Conservation (phyloP, 2,888 invertebrate species). For the Unio pictorum region DNA sequence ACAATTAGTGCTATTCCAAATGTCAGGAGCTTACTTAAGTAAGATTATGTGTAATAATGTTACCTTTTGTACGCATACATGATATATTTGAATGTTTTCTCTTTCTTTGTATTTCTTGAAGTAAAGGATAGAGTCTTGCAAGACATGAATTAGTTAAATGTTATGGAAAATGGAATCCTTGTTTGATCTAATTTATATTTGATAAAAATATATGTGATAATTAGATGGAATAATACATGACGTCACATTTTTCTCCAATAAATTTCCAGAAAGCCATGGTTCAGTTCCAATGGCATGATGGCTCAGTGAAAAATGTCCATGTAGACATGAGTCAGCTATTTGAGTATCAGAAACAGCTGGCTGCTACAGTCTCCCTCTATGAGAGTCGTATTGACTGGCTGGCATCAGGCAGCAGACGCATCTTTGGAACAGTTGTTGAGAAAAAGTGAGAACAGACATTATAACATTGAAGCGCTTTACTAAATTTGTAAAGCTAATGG, state of each 20-base stretch:
- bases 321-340: constrained; percentile 71
- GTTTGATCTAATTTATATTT: no score
- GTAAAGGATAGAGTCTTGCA: no score
- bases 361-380: constrained; percentile 65
- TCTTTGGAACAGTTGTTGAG: constrained; percentile 70
- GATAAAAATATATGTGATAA: no score
- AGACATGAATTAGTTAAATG: no score
- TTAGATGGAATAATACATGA: no score
- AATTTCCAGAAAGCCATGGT: constrained; percentile 68
- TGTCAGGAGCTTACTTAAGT: no score
- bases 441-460: constrained; percentile 59
- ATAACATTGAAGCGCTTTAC: background rate
- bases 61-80: no score
- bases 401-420: constrained; percentile 65
- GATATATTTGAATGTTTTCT: no score
- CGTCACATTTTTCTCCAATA: background rate
- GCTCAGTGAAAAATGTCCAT: constrained; percentile 70
- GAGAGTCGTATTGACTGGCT: constrained; percentile 71
- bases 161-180: no score
- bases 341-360: constrained; percentile 71
- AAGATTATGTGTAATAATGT: no score
- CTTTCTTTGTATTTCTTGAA: no score
- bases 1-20: no score
- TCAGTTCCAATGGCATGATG: constrained; percentile 72
- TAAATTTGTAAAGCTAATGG: background rate